These are phyloP conservation scores for Cheilinus undulatus DNA, from an alignment of 2,113 vertebrate species.

Conservation along the genomic window DNA sequence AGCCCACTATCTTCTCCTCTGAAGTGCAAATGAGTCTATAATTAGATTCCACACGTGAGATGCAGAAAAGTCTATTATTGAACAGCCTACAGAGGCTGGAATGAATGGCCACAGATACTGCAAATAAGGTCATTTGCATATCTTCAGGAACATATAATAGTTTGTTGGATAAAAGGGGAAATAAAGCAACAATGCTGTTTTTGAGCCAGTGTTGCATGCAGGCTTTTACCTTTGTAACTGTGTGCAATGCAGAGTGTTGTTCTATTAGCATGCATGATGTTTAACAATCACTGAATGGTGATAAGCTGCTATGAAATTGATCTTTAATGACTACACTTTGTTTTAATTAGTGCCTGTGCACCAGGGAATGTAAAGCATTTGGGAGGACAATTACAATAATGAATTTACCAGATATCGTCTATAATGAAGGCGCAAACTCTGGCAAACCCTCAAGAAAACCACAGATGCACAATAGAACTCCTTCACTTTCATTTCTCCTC, in stretches of 20 bases:
- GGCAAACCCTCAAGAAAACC: conserved; percentile 18
- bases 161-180: conserved; percentile 16
- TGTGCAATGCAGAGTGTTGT: conserved; percentile 39
- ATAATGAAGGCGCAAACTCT: conserved; percentile 44
- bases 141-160: conserved; percentile 18
- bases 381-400: conserved; percentile 52
- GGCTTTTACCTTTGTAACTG: conserved; percentile 33
- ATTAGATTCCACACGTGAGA: conserved; percentile 74
- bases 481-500: conserved; percentile 4
- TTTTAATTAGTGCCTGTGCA: conserved; percentile 58
- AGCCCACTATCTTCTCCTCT: conserved; percentile 60
- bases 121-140: conserved; percentile 52
- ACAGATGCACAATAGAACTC: conserved; percentile 10
- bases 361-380: conserved; percentile 41
- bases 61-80: conserved; percentile 49
- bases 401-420: conserved; percentile 49
- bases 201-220: neutral
- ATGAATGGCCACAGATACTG: conserved; percentile 52
- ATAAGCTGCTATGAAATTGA: conserved; percentile 62
- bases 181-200: neutral
- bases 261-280: conserved; percentile 48
- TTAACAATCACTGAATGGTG: conserved; percentile 54
- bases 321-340: conserved; percentile 64
- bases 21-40: conserved; percentile 79
- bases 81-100: conserved; percentile 49